These are phyloP conservation scores for Strix uralensis DNA, from an alignment of 2,113 vertebrate genomes.

Conservation along the genomic window DNA sequence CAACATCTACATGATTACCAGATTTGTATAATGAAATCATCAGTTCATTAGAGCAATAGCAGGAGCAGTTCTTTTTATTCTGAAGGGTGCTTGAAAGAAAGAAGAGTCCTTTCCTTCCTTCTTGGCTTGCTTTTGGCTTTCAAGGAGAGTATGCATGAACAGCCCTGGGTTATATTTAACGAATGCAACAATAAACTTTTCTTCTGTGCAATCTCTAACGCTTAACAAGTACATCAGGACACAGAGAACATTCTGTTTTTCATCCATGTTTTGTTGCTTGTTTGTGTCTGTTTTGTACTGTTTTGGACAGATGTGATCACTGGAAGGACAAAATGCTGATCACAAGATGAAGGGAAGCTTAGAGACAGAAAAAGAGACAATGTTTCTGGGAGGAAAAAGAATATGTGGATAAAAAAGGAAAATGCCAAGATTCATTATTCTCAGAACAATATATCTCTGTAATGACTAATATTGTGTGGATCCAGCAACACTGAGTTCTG, in stretches of 20 bases:
- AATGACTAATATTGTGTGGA: not conserved
- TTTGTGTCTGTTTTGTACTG: conserved; percentile 8
- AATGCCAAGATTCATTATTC: not conserved
- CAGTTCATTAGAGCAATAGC: conserved; percentile 26
- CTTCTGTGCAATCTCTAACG: not conserved
- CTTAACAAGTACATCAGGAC: conserved; percentile 6
- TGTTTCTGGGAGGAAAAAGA: not conserved
- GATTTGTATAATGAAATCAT: conserved; percentile 13
- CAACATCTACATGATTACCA: not conserved
- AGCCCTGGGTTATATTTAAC: conserved; percentile 33
- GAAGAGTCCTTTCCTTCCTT: conserved; percentile 17
- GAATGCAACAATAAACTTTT: not conserved
- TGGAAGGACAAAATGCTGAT: conserved; percentile 33
- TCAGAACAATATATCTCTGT: not conserved
- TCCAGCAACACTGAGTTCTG: not conserved
- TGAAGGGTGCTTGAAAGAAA: conserved; percentile 35
- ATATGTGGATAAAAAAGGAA: not conserved
- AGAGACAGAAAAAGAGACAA: not conserved
- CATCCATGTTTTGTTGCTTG: not conserved
- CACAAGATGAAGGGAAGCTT: not conserved
- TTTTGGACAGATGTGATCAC: conserved; percentile 4
- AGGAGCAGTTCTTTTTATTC: not conserved
- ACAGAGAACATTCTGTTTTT: conserved; percentile 44
- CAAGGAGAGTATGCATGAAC: not conserved
- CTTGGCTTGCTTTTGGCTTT: conserved; percentile 18